Conservation (phyloP, 2,113 vertebrate species). For the Noturus placidus region DNA sequence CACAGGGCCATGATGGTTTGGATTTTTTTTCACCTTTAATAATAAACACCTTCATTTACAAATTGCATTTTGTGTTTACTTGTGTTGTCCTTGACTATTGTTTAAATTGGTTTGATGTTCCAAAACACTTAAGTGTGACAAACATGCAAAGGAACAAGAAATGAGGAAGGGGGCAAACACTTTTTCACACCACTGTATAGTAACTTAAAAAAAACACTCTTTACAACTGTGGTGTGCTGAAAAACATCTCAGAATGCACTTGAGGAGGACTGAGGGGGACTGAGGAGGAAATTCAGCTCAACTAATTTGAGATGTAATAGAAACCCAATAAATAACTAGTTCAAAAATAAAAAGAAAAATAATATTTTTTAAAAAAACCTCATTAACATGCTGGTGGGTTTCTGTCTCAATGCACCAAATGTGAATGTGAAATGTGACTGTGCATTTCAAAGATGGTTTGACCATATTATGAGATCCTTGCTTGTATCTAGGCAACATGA, state of each 20-base stretch:
- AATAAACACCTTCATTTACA: no score
- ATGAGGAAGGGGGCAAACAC: no score
- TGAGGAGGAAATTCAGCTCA: background rate
- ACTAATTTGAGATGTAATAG: background rate
- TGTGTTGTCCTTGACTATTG: no score
- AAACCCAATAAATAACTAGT: background rate
- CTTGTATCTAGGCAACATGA: conserved; percentile 49
- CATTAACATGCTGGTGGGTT: conserved; percentile 20
- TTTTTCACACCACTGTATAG: no score
- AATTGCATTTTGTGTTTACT: no score
- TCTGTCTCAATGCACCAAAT: conserved; percentile 16
- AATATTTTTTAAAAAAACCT: background rate
- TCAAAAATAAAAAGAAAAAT: no score
- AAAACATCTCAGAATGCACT: background rate
- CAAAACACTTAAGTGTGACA: no score
- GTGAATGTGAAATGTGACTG: conserved; percentile 31
- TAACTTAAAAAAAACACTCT: background rate
- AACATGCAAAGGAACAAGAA: no score
- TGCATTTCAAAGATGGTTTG: conserved; percentile 17
- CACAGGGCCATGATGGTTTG: no score
- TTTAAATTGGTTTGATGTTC: no score
- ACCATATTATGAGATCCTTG: conserved; percentile 22
- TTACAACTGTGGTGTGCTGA: background rate
- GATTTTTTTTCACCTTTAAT: no score
- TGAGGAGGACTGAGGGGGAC: background rate